phyloP scores from a whole-genome alignment of 2,888 invertebrate genomes.

The Pristionchus entomophagus region DNA sequence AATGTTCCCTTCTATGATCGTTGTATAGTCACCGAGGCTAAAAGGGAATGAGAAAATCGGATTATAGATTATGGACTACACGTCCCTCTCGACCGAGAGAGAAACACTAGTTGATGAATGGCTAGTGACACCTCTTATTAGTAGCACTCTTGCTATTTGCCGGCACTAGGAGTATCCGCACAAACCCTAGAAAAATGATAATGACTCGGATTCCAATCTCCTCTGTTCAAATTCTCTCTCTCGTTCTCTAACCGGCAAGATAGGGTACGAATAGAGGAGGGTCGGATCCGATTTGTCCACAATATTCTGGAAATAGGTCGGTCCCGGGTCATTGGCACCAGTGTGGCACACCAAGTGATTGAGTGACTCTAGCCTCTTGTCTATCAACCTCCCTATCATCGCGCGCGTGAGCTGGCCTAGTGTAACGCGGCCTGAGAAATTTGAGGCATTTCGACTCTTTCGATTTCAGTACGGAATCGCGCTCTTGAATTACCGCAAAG shows the following conservation, averaged over 20 bases:
- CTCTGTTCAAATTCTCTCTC: no score
- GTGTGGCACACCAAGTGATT: no score
- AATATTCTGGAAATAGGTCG: no score
- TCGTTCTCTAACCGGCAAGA: no score
- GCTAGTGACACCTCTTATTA: constrained; percentile 16
- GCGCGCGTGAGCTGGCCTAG: not conserved
- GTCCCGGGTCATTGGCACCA: no score
- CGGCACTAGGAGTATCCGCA: not conserved
- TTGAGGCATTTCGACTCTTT: not conserved
- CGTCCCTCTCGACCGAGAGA: not conserved
- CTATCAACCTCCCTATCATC: constrained; percentile 31
- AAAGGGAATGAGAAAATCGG: constrained; percentile 27
- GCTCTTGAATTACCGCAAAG: constrained; percentile 26
- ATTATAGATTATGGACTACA: constrained; percentile 33
- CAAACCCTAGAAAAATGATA: no score
- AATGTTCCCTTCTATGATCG: not conserved
- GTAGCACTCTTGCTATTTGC: not conserved
- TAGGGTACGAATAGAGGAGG: no score
- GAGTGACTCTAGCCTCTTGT: not conserved
- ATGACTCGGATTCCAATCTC: no score
- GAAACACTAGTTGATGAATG: constrained; percentile 13
- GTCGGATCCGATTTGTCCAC: no score
- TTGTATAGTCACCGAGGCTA: constrained; percentile 1
- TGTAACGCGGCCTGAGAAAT: not conserved
- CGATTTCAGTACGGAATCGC: constrained; percentile 6